Conservation (phyloP, 2,113 vertebrate genomes). For the Odocoileus hemionus region DNA sequence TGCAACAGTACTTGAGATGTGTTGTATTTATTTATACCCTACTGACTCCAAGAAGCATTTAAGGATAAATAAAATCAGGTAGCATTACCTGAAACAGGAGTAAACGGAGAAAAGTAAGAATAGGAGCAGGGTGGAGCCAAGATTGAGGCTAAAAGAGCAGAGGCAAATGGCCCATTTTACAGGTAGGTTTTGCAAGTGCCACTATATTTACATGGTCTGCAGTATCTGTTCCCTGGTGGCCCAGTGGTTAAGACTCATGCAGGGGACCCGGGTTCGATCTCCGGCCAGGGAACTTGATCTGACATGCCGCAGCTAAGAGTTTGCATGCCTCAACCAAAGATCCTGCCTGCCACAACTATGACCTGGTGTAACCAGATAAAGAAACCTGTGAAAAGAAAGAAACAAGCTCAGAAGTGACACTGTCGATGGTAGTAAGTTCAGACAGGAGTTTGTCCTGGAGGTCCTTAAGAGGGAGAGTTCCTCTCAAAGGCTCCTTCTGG, state of each 20-base stretch:
- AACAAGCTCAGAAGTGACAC: fast-evolving
- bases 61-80: neutral
- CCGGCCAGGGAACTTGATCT: neutral
- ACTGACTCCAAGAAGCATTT: neutral
- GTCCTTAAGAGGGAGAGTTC: no score
- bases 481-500: neutral
- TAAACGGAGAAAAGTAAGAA: neutral
- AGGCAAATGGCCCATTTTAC: neutral
- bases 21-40: neutral
- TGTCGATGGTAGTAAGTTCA: neutral
- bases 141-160: neutral
- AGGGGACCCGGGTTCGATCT: fast-evolving
- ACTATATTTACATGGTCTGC: fast-evolving
- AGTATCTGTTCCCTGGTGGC: neutral
- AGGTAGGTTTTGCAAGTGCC: neutral
- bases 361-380: neutral
- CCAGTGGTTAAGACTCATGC: neutral
- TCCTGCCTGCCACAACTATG: neutral
- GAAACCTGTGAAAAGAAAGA: neutral
- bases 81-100: neutral
- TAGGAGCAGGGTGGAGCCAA: neutral
- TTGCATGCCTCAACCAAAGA: neutral
- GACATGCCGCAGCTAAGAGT: neutral
- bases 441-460: neutral
- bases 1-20: fast-evolving